Base-by-base conservation (phyloP, 1,140 invertebrate species). In the Pachypeltis micranthus region DNA sequence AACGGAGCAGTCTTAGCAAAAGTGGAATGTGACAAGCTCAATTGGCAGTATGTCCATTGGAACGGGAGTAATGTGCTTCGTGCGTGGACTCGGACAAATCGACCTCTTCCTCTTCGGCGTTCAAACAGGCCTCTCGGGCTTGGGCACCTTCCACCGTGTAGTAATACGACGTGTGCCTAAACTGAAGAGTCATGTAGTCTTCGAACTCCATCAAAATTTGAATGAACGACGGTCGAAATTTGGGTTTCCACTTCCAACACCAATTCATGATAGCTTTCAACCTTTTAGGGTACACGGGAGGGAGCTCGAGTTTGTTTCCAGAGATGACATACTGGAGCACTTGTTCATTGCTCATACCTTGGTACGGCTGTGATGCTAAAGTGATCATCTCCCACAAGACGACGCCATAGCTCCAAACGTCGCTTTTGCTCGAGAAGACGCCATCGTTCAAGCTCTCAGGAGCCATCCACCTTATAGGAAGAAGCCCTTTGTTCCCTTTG, bases 341-440 rank as follows among this genome's bases (percentile, higher is more conserved):
- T 76, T 90, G 85, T 74, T 88, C 86, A 73, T 90, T 90, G 25
- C 82, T 82, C 61, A 85, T 73, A 10, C 85, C 85, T 85, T 88
- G 87, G 74, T 98, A 99, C 3, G 96, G 96, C 76, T 97, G 93
- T 47, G 90, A 91, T n/a, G 91, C 94, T n/a, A 97, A 77, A 0
- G 94, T 98, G 1, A 90, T 89, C 89, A 98, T 98, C 78, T 98
- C 96, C 93, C 95, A 98, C 21, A 98, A 75, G 1, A 98, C 94
- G 16, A 98, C 86, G 25, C 95, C 95, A 73, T 90, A 98, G 72
- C 88, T 95, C 93, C 96, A 99, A 1, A 95, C 88, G 76, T 99
- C 96, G 39, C 91, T 96, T 70, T 80, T 85, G 73, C 83, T 88
- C 7, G 90, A 91, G 74, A 94, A 96, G 23, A 94, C 85, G 25